Base-by-base conservation (phyloP, 1,140 invertebrate genomes). In the Amyelois transitella region DNA sequence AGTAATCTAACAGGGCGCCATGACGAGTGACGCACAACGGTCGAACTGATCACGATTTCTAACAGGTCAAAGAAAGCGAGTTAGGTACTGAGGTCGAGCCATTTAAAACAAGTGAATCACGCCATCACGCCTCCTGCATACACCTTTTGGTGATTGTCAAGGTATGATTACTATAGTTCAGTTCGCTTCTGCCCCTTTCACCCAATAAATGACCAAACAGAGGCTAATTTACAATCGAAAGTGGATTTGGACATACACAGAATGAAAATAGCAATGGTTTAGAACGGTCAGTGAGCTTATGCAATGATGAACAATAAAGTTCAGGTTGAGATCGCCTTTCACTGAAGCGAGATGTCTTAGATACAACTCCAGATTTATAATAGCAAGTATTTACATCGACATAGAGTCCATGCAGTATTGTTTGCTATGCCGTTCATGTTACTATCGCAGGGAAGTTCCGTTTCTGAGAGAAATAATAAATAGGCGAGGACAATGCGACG, bases 51-150 rank as follows among this genome's bases (percentile, higher is more conserved):
- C 64, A 71, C 67, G 66, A 67, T 69, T 69, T 66, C 63, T 69
- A 73, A 72, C 60, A 70, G 72, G 73, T 79, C 70, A 75, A 75
- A 72, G 77, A 77, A 77, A 80, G 77, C 58, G 56, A 66, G 53
- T 60, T 54, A n/a, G n/a, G n/a, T n/a, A 51, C 22, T 53, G 59
- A 63, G 62, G 62, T 65, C 55, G 63, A 28, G 38, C 51, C 24
- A 49, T 62, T 50, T 62, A 44, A 58, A 59, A 64, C 59, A 53
- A 58, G 44, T 64, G 59, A 57, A 69, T 67, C 64, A 65, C 22
- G 53, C 61, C 43, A 60, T 51, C 53, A 55, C 57, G 75, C 60
- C 60, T 57, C 64, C 56, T 68, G 60, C 53, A 59, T 19, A 38
- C 2, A 14, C 1, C 2, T 14, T 14, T 38, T 38, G n/a, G 32